These are phyloP conservation scores for Biston stratarius DNA, from an alignment of 2,888 invertebrate genomes.

Conservation along the genomic window DNA sequence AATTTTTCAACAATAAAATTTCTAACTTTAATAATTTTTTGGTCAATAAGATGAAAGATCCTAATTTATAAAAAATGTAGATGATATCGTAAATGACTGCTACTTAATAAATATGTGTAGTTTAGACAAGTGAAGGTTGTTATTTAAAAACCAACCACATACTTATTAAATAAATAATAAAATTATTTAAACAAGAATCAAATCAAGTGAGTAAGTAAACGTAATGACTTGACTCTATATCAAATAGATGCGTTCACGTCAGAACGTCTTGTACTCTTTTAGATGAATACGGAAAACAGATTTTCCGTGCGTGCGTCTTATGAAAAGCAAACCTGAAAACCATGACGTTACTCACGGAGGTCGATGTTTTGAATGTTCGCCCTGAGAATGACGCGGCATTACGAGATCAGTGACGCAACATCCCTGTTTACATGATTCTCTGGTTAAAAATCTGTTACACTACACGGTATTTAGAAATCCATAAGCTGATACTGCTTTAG, in stretches of 20 bases:
- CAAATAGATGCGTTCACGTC: constrained; percentile 11
- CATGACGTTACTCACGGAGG: constrained; percentile 34
- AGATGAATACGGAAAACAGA: constrained; percentile 38
- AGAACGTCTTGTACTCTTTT: neutral
- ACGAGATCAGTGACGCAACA: constrained; percentile 4
- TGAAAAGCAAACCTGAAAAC: constrained; percentile 38
- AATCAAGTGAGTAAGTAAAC: neutral
- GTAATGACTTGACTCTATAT: neutral
- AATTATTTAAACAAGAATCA: too few relatives aligned
- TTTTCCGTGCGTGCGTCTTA: constrained; percentile 31
- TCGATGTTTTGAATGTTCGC: constrained; percentile 19
- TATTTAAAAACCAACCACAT: neutral
- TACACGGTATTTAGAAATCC: neutral
- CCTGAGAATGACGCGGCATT: constrained; percentile 19
- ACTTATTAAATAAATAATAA: too few relatives aligned
- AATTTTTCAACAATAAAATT: too few relatives aligned
- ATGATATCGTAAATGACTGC: too few relatives aligned
- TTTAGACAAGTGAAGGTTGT: too few relatives aligned
- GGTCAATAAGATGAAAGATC: too few relatives aligned
- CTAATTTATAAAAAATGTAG: too few relatives aligned
- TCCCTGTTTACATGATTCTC: neutral
- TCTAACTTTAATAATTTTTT: too few relatives aligned
- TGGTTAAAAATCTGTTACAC: neutral
- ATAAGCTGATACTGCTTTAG: too few relatives aligned
- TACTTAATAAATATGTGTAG: too few relatives aligned